Conservation (phyloP, 2,888 invertebrate species). For the Lypha dubia region DNA sequence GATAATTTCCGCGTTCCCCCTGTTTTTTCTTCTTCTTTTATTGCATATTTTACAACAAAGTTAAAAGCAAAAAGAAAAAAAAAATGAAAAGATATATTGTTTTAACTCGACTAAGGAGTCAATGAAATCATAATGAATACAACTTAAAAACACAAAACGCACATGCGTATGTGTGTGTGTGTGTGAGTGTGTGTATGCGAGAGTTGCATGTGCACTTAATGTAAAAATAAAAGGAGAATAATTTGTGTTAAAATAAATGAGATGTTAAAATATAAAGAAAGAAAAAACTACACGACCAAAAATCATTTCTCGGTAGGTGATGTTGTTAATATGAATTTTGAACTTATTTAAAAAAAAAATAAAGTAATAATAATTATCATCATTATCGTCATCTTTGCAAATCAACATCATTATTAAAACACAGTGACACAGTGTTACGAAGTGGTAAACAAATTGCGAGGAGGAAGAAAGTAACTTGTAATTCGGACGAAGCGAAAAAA, state of each 20-base stretch:
- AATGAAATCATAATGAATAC: constrained; percentile 70
- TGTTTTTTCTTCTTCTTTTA: constrained; percentile 1
- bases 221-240: constrained; percentile 43
- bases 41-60: constrained; percentile 38
- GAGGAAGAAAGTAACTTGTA: no score
- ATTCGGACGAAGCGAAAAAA: no score
- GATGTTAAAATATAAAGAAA: constrained; percentile 64
- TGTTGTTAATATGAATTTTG: constrained; percentile 59
- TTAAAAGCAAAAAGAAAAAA: constrained; percentile 45
- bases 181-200: constrained; percentile 31
- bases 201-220: constrained; percentile 23
- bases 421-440: not conserved
- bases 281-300: constrained; percentile 36
- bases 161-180: not conserved
- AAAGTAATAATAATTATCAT: not conserved
- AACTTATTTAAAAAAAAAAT: constrained; percentile 48
- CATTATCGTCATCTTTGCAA: constrained; percentile 8
- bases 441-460: not conserved
- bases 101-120: constrained; percentile 64
- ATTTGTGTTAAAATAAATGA: constrained; percentile 45
- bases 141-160: constrained; percentile 39
- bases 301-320: constrained; percentile 66
- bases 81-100: not conserved
- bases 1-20: constrained; percentile 69
- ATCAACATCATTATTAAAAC: not conserved